Conservation (phyloP, 2,888 invertebrate species). For the Salpingus planirostris region DNA sequence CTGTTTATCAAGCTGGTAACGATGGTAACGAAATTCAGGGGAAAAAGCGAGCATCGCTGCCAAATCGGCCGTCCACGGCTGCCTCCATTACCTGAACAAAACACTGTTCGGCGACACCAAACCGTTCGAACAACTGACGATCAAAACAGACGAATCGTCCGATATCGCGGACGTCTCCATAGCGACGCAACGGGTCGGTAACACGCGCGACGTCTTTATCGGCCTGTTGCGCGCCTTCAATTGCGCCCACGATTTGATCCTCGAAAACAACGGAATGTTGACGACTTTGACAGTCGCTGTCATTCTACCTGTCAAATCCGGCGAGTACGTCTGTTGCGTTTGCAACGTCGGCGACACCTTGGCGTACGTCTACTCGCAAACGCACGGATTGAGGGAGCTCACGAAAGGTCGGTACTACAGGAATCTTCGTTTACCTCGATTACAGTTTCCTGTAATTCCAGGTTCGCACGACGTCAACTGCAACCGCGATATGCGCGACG, state of each 20-base stretch:
- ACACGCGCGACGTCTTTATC: constrained; percentile 66
- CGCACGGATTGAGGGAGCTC: constrained; percentile 72
- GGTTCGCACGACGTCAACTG: constrained; percentile 76
- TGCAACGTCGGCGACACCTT: constrained; percentile 86
- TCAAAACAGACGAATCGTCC: constrained; percentile 25
- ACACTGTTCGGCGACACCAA: constrained; percentile 48
- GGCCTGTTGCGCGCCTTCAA: constrained; percentile 71
- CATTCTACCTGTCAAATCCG: constrained; percentile 52
- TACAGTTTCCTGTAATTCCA: too few species aligned
- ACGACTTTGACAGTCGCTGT: constrained; percentile 79
- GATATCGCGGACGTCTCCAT: neutral
- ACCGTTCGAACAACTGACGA: constrained; percentile 34
- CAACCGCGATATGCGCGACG: constrained; percentile 83
- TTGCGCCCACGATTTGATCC: constrained; percentile 75
- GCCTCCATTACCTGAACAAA: constrained; percentile 71
- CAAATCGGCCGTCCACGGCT: constrained; percentile 78
- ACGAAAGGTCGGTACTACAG: constrained; percentile 49
- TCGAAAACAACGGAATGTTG: constrained; percentile 72
- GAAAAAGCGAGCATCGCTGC: constrained; percentile 76
- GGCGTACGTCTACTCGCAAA: constrained; percentile 74
- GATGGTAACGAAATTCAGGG: constrained; percentile 63
- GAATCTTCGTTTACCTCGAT: neutral
- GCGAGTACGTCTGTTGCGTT: constrained; percentile 64
- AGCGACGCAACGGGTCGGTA: constrained; percentile 30
- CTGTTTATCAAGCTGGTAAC: constrained; percentile 67